These are phyloP conservation scores for Nilaparvata lugens DNA, from an alignment of 1,140 invertebrate genomes.

Conservation along the genomic window DNA sequence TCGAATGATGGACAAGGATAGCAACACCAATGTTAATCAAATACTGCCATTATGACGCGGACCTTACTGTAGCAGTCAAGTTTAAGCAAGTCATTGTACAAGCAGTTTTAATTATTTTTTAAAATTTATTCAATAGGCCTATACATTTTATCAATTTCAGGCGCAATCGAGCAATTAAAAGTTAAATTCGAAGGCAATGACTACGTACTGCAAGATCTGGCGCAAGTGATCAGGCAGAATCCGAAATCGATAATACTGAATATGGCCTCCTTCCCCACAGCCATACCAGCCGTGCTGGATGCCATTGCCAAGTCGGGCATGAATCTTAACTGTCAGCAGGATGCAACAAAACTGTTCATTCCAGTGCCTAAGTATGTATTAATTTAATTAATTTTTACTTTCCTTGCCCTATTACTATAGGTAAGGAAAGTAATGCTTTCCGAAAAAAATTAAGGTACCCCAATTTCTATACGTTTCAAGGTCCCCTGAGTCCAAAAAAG, in stretches of 20 bases:
- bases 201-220: slow-evolving; percentile 78
- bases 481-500: no score
- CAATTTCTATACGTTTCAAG: no score
- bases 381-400: no score
- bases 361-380: slow-evolving; percentile 71
- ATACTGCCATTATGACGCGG: no score
- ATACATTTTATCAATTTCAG: slow-evolving; percentile 32
- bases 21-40: no score
- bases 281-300: slow-evolving; percentile 63
- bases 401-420: no score
- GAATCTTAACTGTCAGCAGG: slow-evolving; percentile 91
- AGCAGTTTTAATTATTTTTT: neutral
- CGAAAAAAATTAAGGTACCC: no score
- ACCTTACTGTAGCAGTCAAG: neutral
- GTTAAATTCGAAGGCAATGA: slow-evolving; percentile 71
- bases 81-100: neutral
- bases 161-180: slow-evolving; percentile 64
- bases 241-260: slow-evolving; percentile 79
- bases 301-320: slow-evolving; percentile 70
- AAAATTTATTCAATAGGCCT: neutral
- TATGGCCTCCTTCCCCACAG: slow-evolving; percentile 72
- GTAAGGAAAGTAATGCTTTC: no score
- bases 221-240: slow-evolving; percentile 78
- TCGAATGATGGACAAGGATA: no score
- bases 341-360: slow-evolving; percentile 80